Percentiles rank a stretch among this genome's conserved stretches.
These are phyloP conservation scores for Podarcis siculus DNA, from an alignment of 2,797 vertebrate genomes.

Conservation along the genomic window DNA sequence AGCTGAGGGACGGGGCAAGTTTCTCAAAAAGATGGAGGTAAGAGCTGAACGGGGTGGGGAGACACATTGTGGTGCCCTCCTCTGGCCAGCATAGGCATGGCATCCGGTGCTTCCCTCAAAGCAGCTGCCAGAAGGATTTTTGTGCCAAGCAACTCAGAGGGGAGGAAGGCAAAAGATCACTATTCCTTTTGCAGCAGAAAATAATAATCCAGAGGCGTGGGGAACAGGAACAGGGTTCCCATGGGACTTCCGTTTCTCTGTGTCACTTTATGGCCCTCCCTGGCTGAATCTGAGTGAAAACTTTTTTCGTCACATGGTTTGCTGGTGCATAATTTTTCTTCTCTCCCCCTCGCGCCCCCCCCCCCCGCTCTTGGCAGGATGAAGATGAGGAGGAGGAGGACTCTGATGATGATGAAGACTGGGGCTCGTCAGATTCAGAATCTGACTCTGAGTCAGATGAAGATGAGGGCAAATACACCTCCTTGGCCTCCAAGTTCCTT, in stretches of 20 bases:
- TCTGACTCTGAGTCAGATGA: slow-evolving; percentile 87
- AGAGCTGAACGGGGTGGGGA: slow-evolving; percentile 32
- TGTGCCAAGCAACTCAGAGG: neutral
- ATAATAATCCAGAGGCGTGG: neutral
- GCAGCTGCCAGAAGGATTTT: neutral
- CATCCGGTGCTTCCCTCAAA: neutral
- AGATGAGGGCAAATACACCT: slow-evolving; percentile 81
- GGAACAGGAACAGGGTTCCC: neutral
- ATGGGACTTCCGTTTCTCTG: neutral
- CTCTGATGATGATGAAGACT: slow-evolving; percentile 87
- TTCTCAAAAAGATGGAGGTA: slow-evolving; percentile 86
- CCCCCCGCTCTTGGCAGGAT: slow-evolving; percentile 40
- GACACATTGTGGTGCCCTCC: neutral
- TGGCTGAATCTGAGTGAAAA: neutral
- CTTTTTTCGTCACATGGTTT: neutral
- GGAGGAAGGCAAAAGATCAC: neutral
- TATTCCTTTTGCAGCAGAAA: neutral
- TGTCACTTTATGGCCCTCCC: too few species aligned
- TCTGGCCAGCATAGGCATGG: neutral
- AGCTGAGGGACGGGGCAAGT: slow-evolving; percentile 81
- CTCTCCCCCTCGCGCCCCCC: too few species aligned
- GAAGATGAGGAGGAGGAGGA: slow-evolving; percentile 76
- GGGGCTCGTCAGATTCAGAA: slow-evolving; percentile 84
- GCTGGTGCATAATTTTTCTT: neutral
- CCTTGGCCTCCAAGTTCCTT: slow-evolving; percentile 86